These are phyloP conservation scores for Octodonta nipae DNA, from an alignment of 2,888 invertebrate species.

Conservation along the genomic window DNA sequence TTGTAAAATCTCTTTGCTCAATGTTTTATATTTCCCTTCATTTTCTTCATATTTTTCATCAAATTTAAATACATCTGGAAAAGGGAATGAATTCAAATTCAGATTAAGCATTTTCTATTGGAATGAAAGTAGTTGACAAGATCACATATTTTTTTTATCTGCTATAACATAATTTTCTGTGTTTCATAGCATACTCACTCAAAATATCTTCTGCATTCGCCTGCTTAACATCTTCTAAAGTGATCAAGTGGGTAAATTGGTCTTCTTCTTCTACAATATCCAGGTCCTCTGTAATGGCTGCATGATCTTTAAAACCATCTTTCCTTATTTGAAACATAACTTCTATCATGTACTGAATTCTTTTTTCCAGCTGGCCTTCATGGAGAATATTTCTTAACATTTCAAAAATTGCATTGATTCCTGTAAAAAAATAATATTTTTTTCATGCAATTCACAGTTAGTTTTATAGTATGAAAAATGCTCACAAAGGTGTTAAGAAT, in stretches of 20 bases:
- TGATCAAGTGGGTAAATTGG: slow-evolving; percentile 88
- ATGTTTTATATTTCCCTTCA: slow-evolving; percentile 85
- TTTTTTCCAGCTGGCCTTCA: slow-evolving; percentile 79
- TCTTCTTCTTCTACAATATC: slow-evolving; percentile 95
- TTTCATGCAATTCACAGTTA: neutral
- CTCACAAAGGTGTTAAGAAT: too few relatives aligned
- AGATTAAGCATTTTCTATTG: too few relatives aligned
- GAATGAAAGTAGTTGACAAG: too few relatives aligned
- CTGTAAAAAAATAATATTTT: slow-evolving; percentile 13
- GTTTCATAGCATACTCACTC: slow-evolving; percentile 62
- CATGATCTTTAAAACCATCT: slow-evolving; percentile 91
- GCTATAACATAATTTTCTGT: too few relatives aligned
- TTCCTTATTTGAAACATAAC: slow-evolving; percentile 92
- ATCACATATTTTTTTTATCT: too few relatives aligned
- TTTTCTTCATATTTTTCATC: slow-evolving; percentile 85
- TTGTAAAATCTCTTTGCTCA: slow-evolving; percentile 76
- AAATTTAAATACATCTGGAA: slow-evolving; percentile 86
- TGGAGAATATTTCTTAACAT: slow-evolving; percentile 87
- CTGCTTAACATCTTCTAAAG: slow-evolving; percentile 72
- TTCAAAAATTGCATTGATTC: slow-evolving; percentile 83
- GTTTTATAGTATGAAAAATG: too few relatives aligned
- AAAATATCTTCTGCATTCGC: slow-evolving; percentile 73
- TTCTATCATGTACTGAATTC: slow-evolving; percentile 98
- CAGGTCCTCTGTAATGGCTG: slow-evolving; percentile 71
- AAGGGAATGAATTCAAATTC: slow-evolving; percentile 3